Base-by-base conservation (phyloP, 2,113 vertebrate genomes). In the Okapia johnstoni region DNA sequence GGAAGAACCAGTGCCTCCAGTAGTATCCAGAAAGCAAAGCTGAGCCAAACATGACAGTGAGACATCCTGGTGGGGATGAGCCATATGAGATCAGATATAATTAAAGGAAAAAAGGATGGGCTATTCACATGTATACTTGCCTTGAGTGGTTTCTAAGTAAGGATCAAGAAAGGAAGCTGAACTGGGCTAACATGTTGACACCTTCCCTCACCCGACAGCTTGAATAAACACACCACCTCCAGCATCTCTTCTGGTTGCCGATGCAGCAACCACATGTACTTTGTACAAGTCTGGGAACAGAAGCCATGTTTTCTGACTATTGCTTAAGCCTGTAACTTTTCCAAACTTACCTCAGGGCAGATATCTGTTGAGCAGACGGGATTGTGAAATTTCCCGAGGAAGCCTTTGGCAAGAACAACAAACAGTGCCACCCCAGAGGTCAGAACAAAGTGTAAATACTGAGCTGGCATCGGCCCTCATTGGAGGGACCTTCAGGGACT, bases 351-450 rank as follows among this genome's bases (percentile, higher is more conserved):
- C 50, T 55, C 63, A 36, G 85, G 76, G 43, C 26, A 30, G 54
- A 52, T 40, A 48, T 30, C 57, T 92, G 33, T 4, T 86, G 85
- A 91, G 50, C 57, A 77, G 52, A 87, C 2, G 5, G n/a, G 60
- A 83, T 66, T 86, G 63, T 63, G 93, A 96, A 97, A 93, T 70
- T 73, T 89, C 90, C 54, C 3, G 9, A 89, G 80, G 90, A 95
- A 94, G 61, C 23, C 1, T 15, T 84, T 76, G 84, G 48, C 73
- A 23, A 61, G 33, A 70, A 61, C 48, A 77, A 54, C 85, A 94
- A 88, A 60, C 23, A 9, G 15, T 26, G 55, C 90, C 48, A 28
- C 28, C 48, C 33, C 25, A 36, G 85, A 88, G 40, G 80, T 88
- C 25, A 57, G 43, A 33, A 26, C 19, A 11, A 55, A 73, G 79